Evolutionary conservation across 2,888 invertebrate genomes (phyloP), one percentile per base, ranked within the genome.

Genomic region (Unio delphinus): DNA sequence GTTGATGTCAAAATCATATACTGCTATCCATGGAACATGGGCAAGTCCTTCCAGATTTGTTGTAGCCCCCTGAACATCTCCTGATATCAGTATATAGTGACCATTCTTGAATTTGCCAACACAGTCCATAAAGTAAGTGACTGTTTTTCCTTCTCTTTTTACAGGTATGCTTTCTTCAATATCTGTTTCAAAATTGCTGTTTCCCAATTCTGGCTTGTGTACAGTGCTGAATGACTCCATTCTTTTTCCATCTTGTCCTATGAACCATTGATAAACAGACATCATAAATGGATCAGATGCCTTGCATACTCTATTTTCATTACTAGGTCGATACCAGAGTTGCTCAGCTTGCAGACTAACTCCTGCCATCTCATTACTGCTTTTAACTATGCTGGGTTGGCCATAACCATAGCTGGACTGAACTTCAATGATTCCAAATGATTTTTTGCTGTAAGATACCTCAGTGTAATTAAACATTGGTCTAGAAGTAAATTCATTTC

Each of bases 1-100:
- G 20, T 60, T 55, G 23, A 72, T 45, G 58, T 79, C 76, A 67
- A 79, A 75, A 55, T 79, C 76, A 65, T 70, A 82, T 7, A 82
- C 82, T 55, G 74, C 73, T 58, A 80, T 63, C 80, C 80, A 82
- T 11, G 79, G 78, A 23, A 75, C 71, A 4, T 63, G 54, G 7
- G 68, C 60, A n/a, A 69, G 64, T 59, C 66, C 68, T 2, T 69
- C 64, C 20, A 68, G 56, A 65, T 74, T 55, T 30, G 56, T 55
- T n/a, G 28, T 34, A 1, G n/a, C 58, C 17, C 61, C 55, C 7
- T 64, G 30, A 4, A 75, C 64, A 28, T 68, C 69, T n/a, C 75
- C 79, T 55, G 73, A 64, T 3, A 77, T n/a, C 23, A 79, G 65
- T n/a, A 79, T 65, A 67, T 69, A 77, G 65, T 75, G 67, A 7